phyloP scores from a whole-genome alignment of 2,113 vertebrate species.

The Romanogobio albipinnatus region DNA sequence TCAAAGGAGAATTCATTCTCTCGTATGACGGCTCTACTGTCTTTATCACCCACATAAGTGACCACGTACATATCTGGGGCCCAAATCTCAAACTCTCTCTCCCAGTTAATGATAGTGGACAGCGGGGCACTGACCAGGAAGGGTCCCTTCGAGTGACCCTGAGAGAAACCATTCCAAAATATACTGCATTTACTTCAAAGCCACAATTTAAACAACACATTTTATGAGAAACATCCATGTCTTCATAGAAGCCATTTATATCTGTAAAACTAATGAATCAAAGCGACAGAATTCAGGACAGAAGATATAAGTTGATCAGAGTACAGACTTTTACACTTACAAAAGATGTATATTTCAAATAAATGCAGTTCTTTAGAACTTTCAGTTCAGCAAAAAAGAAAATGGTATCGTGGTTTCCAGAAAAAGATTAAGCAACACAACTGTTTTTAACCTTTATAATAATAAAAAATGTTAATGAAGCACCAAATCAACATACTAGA shows the following conservation, averaged over 20 bases:
- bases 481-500: background rate
- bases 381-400: background rate
- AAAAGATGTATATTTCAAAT: background rate
- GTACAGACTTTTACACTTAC: background rate
- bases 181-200: background rate
- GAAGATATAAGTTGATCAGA: background rate
- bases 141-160: conserved; percentile 98
- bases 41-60: conserved; percentile 94
- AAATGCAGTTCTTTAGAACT: background rate
- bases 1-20: conserved; percentile 98
- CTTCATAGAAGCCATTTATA: background rate
- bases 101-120: conserved; percentile 99
- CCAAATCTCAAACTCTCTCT: conserved; percentile 98
- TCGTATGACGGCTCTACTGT: conserved; percentile 95
- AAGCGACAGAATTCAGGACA: background rate
- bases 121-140: conserved; percentile 96
- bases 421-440: background rate
- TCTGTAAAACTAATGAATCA: background rate
- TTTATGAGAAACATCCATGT: background rate
- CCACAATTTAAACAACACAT: background rate
- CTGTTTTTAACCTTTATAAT: background rate
- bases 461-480: background rate
- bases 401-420: background rate
- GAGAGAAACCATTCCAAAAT: conserved; percentile 1
- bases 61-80: conserved; percentile 98